Evolutionary conservation across 2,888 invertebrate genomes (phyloP).

Genomic region (Torymus auratus): DNA sequence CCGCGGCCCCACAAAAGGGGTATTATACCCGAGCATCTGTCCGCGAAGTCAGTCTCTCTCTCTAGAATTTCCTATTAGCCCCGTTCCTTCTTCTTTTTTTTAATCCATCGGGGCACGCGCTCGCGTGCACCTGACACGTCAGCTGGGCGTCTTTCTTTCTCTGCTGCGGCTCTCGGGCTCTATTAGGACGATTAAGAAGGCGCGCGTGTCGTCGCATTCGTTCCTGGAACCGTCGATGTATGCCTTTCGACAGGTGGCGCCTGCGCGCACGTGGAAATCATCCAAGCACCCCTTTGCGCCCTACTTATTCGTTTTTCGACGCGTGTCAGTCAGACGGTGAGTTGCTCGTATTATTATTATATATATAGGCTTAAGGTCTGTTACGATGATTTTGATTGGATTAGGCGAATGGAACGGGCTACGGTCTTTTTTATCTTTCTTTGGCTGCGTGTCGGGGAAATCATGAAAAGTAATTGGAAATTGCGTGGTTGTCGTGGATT

Average conservation of each 20-base stretch:
- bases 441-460: background rate
- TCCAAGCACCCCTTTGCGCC: background rate
- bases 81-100: conserved; percentile 12
- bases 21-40: conserved; percentile 36
- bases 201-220: conserved; percentile 42
- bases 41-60: conserved; percentile 4
- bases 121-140: conserved; percentile 54
- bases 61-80: conserved; percentile 36
- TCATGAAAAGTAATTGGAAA: conserved; percentile 5
- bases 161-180: background rate
- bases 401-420: conserved; percentile 6
- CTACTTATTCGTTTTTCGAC: background rate
- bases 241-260: background rate
- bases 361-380: conserved; percentile 26
- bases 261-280: background rate
- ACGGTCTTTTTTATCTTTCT: too few relatives aligned
- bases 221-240: conserved; percentile 30
- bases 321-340: background rate
- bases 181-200: conserved; percentile 52
- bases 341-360: too few relatives aligned
- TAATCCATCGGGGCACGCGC: background rate
- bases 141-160: conserved; percentile 42
- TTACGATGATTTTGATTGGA: conserved; percentile 21
- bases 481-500: background rate
- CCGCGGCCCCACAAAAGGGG: conserved; percentile 24